Base-by-base conservation (phyloP, 2,113 vertebrate species). In the Oncorhynchus clarkii region DNA sequence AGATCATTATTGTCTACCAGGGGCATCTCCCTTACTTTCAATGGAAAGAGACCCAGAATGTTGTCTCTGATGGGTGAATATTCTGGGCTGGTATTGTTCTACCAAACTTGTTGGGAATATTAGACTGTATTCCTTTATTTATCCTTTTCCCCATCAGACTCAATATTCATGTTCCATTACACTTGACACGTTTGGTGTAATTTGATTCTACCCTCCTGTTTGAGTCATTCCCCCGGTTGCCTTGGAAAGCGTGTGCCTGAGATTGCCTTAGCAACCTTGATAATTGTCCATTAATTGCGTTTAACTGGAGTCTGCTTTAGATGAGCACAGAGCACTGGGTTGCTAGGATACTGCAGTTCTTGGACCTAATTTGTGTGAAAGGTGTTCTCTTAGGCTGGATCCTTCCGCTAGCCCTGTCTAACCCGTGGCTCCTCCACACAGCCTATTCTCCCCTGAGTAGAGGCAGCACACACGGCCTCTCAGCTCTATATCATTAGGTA, bases 321-420 rank as follows among this genome's bases (percentile, higher is more conserved):
- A 12, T 6, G 16, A 31, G 72, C 22, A 48, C 16, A 26, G 7
- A 24, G 7, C n/a, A 31, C 49, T 13, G 24, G 45, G 80, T 81
- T 81, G 80, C 80, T 78, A 77, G 71, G 80, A 65, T 70, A 81
- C 75, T 18, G 75, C 45, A 59, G 34, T 27, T 45, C 64, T 73
- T n/a, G 26, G 67, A 67, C 13, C 20, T 45, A 29, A 24, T 72
- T 72, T 24, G 34, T 67, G 60, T 65, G 70, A 67, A 70, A 77
- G 54, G 14, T 14, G 65, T 67, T 14, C 24, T 67, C 4, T 27
- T n/a, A 14, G 24, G 65, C 26, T 29, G 11, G 14, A 67, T 26
- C 60, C n/a, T 26, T 29, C 65, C 20, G 26, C 22, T 12, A 29
- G 12, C 26, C n/a, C 59, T 62, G 59, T 62, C 51, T 18, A 54